Evolutionary conservation across 2,797 vertebrate genomes (phyloP).

Genomic region (Alcedo atthis): DNA sequence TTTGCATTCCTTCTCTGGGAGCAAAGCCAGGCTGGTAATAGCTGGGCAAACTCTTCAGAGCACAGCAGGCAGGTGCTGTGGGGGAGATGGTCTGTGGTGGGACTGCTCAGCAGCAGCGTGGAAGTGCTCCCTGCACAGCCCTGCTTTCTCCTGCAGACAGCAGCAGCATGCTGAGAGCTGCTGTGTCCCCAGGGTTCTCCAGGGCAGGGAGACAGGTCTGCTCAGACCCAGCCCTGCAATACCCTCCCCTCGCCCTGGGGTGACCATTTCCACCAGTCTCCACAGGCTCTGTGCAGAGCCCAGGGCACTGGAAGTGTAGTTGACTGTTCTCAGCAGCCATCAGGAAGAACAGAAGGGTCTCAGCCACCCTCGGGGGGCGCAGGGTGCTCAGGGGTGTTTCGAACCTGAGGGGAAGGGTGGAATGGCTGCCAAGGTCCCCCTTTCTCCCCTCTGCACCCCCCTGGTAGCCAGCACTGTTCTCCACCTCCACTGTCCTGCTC

Average conservation of each 20-base stretch:
- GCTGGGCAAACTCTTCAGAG: background rate
- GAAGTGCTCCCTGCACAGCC: background rate
- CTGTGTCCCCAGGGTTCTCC: background rate
- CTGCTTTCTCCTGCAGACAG: background rate
- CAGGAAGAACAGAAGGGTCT: background rate
- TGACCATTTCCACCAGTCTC: background rate
- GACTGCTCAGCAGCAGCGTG: background rate
- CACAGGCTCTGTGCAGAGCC: background rate
- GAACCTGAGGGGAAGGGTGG: background rate
- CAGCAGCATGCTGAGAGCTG: background rate
- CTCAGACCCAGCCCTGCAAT: background rate
- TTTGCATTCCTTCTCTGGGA: background rate
- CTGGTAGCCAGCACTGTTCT: background rate
- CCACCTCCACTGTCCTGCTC: background rate
- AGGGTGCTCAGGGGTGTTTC: background rate
- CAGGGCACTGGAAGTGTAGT: background rate
- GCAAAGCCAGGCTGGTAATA: background rate
- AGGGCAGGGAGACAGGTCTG: background rate
- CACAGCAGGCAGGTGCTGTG: background rate
- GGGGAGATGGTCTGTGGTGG: background rate
- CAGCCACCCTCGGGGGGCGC: accelerated
- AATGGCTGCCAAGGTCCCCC: background rate
- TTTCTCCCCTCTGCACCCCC: background rate
- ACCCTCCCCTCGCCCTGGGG: background rate
- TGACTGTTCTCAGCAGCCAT: background rate